Evolutionary conservation across 2,888 invertebrate species (phyloP).

Genomic region (Odontothrips loti): DNA sequence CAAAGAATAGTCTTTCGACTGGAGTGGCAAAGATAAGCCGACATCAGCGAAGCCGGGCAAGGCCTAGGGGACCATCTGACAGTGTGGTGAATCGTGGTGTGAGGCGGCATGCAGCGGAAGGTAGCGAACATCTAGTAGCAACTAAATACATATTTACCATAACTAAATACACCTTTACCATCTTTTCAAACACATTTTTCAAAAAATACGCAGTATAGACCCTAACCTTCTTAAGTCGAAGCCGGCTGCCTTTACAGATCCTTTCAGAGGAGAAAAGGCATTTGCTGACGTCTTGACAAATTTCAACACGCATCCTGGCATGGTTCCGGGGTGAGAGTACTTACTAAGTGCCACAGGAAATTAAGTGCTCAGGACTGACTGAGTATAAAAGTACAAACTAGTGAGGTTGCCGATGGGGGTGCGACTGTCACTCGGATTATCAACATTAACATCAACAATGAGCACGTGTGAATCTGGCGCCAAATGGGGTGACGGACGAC

Average conservation of each 20-base stretch:
- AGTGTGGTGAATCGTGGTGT: too few relatives aligned
- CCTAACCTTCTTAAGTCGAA: conserved; percentile 78
- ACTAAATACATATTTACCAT: too few relatives aligned
- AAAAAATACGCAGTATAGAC: conserved; percentile 14
- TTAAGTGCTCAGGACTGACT: neutral
- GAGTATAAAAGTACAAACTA: too few relatives aligned
- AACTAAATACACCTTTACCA: neutral
- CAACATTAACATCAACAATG: neutral
- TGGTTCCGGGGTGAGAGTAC: conserved; percentile 14
- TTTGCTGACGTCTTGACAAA: conserved; percentile 78
- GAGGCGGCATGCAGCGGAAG: neutral
- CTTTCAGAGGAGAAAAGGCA: conserved; percentile 78
- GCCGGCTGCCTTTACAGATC: conserved; percentile 83
- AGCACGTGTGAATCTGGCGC: neutral
- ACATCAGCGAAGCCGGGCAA: too few relatives aligned
- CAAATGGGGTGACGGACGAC: too few relatives aligned
- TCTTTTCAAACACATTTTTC: neutral
- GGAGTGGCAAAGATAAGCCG: too few relatives aligned
- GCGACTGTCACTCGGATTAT: too few relatives aligned
- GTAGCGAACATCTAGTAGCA: too few relatives aligned
- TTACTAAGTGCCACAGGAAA: neutral
- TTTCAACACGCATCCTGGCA: conserved; percentile 50
- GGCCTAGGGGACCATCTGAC: too few relatives aligned
- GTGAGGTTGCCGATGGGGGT: too few relatives aligned
- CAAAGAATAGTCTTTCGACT: too few relatives aligned